phyloP scores from a whole-genome alignment of 2,797 vertebrate species.

The Phataginus tricuspis region DNA sequence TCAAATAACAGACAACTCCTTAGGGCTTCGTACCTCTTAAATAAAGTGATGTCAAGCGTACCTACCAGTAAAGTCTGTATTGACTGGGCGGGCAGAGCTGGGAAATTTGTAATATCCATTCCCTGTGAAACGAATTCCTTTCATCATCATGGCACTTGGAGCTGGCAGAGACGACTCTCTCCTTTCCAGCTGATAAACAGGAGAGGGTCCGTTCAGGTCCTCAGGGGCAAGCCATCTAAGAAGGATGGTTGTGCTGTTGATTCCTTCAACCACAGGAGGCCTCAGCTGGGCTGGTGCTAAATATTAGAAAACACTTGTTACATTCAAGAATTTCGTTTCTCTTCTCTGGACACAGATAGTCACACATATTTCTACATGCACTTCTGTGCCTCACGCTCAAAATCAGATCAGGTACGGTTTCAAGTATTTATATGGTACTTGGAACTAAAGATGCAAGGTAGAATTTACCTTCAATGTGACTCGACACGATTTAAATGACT shows the following conservation, averaged over 20 bases:
- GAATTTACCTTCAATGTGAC: neutral
- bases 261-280: conserved; percentile 85
- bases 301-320: conserved; percentile 49
- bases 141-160: conserved; percentile 83
- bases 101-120: conserved; percentile 91
- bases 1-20: conserved; percentile 18
- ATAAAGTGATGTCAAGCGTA: conserved; percentile 21
- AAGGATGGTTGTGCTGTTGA: conserved; percentile 89
- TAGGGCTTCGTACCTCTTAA: neutral
- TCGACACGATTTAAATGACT: neutral
- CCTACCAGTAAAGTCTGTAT: conserved; percentile 94
- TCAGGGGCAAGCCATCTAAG: conserved; percentile 90
- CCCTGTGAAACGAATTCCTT: conserved; percentile 92
- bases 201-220: conserved; percentile 91
- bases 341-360: neutral
- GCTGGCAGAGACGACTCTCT: conserved; percentile 90
- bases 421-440: neutral
- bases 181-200: conserved; percentile 93
- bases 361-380: neutral
- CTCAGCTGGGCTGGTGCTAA: conserved; percentile 90
- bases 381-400: neutral
- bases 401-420: neutral
- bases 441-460: neutral
- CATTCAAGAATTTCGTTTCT: neutral
- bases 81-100: conserved; percentile 88